Base-by-base conservation (phyloP, 2,888 invertebrate genomes). In the Digitonthophagus gazella region DNA sequence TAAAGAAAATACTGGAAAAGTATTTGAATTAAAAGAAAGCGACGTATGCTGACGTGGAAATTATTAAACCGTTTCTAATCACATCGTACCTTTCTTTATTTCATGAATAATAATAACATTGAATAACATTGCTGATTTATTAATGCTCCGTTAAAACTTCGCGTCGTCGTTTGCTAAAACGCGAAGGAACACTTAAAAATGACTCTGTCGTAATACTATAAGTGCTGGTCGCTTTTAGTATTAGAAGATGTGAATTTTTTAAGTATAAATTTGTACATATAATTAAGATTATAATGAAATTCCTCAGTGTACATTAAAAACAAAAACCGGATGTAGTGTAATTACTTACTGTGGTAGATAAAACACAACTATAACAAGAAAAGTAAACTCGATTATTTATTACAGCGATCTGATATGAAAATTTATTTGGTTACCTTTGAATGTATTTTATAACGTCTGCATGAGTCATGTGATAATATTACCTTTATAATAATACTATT, bases 1-100 rank as follows among this genome's bases (percentile, higher is more conserved):
- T 66, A 81, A 84, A 14, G 89, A 89, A 75, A 85, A 86, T 73
- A 86, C 87, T 72, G 86, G 88, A 66, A 85, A 85, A 77, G 82
- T 82, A 11, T 90, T 90, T 76, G 86, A 88, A 75, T 83, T 90
- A 18, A 84, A 85, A 65, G 86, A 82, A 68, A 73, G 72, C 65
- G 81, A 80, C 64, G 74, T 73, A 65, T 82, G 81, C 80, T 82
- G 80, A 81, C 80, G 72, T 71, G 67, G 68, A 65, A 67, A 65
- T 54, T 28, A 54, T 18, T 44, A 11, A 44, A 58, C 19, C 14
- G 15, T 64, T 5, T 55, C 66, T 63, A 54, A 55, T 15, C 22
- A 65, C 20, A 58, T 18, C 63, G 70, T 68, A 66, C 68, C 68
- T 67, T 68, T 70, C 65, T 19, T n/a, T 61, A 61, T 19, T 16